Base-by-base conservation (phyloP, 2,113 vertebrate species). In the Carassius auratus region DNA sequence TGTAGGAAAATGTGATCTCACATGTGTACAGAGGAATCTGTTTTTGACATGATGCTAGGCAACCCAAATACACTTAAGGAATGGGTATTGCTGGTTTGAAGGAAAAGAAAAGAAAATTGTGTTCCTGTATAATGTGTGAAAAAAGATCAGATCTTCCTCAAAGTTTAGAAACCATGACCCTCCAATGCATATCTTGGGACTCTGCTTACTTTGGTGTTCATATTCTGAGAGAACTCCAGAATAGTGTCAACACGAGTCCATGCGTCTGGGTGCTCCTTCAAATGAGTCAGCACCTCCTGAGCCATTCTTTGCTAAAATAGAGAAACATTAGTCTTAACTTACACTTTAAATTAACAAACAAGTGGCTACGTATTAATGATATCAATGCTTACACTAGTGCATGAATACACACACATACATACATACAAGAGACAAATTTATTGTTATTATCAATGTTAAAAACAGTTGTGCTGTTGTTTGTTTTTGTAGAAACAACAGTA, bases 201-300 rank as follows among this genome's bases (percentile, higher is more conserved):
- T 87, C 87, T 81, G 89, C 97, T 99, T 98, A 99, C 98, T 96
- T 99, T 99, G 94, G 98, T 99, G 95, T 99, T 99, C 98, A 99
- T 99, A 92, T 99, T 99, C 95, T 99, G 98, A 89, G 98, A 99
- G 92, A 99, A 99, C 91, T 99, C 98, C 88, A 99, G 95, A 94
- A 99, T 99, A 93, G 98, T 99, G 95, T 99, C 98, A 89, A 99
- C 98, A 94, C 98, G 96, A 61, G 98, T 99, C 98, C 98, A 99
- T 0, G 98, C 98, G 91, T 99, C 98, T 69, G 98, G 98, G 91
- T 99, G 98, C 89, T 99, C 98, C 93, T 99, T 99, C 94, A 99
- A 96, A 91, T 99, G 98, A 85, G 98, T 99, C 94, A 99, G 90
- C 90, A 99, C 98, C 93, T 99, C 98, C 86, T 99, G 98, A 88